These are phyloP conservation scores for Sinohyriopsis cumingii DNA, from an alignment of 2,888 invertebrate genomes.

Conservation along the genomic window DNA sequence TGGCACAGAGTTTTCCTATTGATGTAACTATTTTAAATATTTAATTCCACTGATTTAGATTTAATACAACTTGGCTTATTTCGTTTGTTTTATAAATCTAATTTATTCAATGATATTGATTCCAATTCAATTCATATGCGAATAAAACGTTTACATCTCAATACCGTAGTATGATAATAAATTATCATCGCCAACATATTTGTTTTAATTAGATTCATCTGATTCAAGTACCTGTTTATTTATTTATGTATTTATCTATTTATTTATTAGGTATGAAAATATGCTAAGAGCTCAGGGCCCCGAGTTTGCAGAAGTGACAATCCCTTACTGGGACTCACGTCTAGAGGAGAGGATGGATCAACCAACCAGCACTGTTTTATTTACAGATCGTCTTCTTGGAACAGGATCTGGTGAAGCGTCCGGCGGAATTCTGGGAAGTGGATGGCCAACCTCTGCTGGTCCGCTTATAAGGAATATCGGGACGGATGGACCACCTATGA, in stretches of 20 bases:
- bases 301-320: constrained; percentile 35
- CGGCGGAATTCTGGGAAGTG: constrained; percentile 46
- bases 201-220: too few species aligned
- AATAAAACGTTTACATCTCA: too few species aligned
- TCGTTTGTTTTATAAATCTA: too few species aligned
- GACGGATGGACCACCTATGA: constrained; percentile 45
- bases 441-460: constrained; percentile 46
- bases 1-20: constrained; percentile 57
- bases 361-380: constrained; percentile 44
- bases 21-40: constrained; percentile 45
- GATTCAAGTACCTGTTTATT: too few species aligned
- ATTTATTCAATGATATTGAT: too few species aligned
- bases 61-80: too few species aligned
- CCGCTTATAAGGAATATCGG: constrained; percentile 48
- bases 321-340: constrained; percentile 60
- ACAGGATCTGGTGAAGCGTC: constrained; percentile 44
- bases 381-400: constrained; percentile 48
- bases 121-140: too few species aligned
- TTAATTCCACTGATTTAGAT: too few species aligned
- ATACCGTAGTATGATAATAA: too few species aligned
- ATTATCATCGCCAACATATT: too few species aligned
- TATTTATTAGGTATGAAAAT: constrained; percentile 49
- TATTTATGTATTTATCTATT: background rate
- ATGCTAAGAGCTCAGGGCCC: constrained; percentile 53
- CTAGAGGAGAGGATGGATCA: constrained; percentile 39